Conservation (phyloP, 2,888 invertebrate genomes). For the Phrixothrix hirtus region DNA sequence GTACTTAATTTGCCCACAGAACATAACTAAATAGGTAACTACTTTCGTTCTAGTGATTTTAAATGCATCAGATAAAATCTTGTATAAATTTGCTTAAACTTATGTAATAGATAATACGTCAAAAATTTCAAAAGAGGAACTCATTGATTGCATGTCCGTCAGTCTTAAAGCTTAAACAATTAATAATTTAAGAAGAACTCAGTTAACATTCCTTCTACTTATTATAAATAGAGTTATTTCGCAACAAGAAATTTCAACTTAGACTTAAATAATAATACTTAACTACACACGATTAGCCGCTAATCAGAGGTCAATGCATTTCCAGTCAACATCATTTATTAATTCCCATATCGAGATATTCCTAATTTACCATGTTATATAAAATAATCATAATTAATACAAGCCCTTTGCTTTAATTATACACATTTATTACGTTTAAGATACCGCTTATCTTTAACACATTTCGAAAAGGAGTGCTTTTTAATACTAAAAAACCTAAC, state of each 20-base stretch:
- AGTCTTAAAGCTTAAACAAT: slow-evolving; percentile 6
- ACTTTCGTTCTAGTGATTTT: slow-evolving; percentile 4
- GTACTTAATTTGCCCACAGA: slow-evolving; percentile 22
- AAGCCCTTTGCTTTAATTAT: no score
- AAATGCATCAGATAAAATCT: slow-evolving; percentile 8
- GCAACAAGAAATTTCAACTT: slow-evolving; percentile 1
- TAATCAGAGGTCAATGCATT: no score
- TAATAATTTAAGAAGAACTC: slow-evolving; percentile 2
- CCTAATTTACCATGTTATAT: no score
- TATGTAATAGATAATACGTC: background rate
- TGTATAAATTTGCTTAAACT: slow-evolving; percentile 8
- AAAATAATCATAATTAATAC: no score
- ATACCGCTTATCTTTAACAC: no score
- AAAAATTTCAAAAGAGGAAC: background rate
- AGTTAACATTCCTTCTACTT: slow-evolving; percentile 12
- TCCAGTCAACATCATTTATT: no score
- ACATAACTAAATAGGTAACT: slow-evolving; percentile 4
- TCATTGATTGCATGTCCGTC: slow-evolving; percentile 10
- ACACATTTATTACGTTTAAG: no score
- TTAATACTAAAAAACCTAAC: no score
- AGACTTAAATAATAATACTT: no score
- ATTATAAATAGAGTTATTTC: slow-evolving; percentile 3
- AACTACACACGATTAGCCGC: no score
- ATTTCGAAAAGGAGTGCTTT: no score
- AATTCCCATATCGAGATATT: no score